These are phyloP conservation scores for Drosophila heteroneura DNA, from an alignment of 2,888 invertebrate genomes.

Conservation along the genomic window DNA sequence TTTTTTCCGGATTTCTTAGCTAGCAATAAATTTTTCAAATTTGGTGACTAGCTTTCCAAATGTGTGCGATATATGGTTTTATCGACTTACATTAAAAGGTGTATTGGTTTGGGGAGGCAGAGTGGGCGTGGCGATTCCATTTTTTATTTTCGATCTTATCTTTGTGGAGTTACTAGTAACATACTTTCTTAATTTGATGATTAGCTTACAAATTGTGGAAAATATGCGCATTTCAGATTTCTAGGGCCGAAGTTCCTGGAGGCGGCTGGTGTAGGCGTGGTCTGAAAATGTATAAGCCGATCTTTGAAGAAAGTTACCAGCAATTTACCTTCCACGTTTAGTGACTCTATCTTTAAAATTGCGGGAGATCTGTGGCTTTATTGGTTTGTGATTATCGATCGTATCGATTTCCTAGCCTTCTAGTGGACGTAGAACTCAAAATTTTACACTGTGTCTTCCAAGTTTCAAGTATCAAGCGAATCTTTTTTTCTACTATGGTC, in stretches of 20 bases:
- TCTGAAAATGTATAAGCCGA: neutral
- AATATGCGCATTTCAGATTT: neutral
- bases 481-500: fast-evolving
- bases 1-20: no score
- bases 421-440: neutral
- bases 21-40: no score
- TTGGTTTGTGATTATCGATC: neutral
- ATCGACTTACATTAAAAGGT: neutral
- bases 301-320: neutral
- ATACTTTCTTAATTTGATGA: neutral
- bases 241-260: no score
- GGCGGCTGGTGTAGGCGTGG: neutral
- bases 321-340: neutral
- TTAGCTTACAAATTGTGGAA: neutral
- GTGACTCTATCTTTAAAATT: neutral
- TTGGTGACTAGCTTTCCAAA: no score
- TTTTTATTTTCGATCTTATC: neutral
- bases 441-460: neutral
- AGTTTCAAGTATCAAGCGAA: neutral
- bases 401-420: neutral
- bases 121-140: neutral
- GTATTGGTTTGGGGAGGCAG: neutral
- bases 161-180: neutral
- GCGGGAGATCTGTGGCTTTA: neutral
- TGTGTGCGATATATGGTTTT: neutral